Evolutionary conservation across 1,140 invertebrate genomes (phyloP), one percentile per base, ranked within the genome.

Genomic region (Ruditapes philippinarum): DNA sequence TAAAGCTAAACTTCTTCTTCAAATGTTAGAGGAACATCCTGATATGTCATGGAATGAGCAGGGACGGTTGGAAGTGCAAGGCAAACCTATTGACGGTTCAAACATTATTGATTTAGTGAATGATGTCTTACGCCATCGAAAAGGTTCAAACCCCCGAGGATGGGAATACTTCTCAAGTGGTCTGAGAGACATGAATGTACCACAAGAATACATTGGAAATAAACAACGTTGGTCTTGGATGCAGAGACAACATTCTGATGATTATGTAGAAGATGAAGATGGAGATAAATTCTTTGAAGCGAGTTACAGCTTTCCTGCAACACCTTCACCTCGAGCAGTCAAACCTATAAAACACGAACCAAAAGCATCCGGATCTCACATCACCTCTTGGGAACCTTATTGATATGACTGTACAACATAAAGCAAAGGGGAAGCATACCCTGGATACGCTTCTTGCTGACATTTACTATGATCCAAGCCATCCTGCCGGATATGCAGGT

Each of bases 1-100:
- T 36, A 80, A 80, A 57, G 45, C 45, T 33, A 80, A 49, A 54
- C 33, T 80, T 7, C 51, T 80, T 25, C 33, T 80, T 31, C n/a
- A 57, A 3, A 51, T 80, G 78, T 25, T 80, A 9, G 7, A 80
- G n/a, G 51, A 51, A 1, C 78, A 80, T 60, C 54, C 78, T 36
- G 0, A 60, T 33, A 57, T 57, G 12, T 4, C 28, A 1, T 80
- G 45, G 51, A 31, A 80, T 51, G 14, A n/a, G 31, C 78, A 80
- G 25, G 36, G 78, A 17, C 11, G 22, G 25, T 60, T 80, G 22
- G 51, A 80, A 60, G 9, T 31, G 17, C 3, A 80, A 36, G 78
- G 51, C 1, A 60, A 57, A 80, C 78, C 78, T 14, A 49, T 14
- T 76, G n/a, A 7, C 17, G 22, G 17, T 12, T 25, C 42, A 4